These are phyloP conservation scores for Oncorhynchus kisutch DNA, from an alignment of 2,113 vertebrate genomes.

Conservation along the genomic window DNA sequence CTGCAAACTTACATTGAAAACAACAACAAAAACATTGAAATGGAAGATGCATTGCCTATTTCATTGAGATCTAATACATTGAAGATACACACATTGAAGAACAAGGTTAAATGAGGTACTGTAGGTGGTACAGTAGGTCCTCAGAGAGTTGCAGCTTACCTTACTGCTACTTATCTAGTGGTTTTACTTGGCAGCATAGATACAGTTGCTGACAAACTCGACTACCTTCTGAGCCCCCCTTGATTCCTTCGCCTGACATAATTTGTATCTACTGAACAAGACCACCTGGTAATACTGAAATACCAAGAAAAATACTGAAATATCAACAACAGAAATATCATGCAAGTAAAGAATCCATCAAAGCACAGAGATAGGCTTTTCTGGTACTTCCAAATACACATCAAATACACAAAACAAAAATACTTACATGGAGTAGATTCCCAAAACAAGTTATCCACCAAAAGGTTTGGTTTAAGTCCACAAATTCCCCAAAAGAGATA, in stretches of 20 bases:
- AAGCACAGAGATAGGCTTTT: background rate
- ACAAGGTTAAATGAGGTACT: background rate
- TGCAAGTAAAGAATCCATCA: background rate
- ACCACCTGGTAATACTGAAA: background rate
- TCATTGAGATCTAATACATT: background rate
- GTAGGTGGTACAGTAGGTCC: background rate
- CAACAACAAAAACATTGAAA: too few species aligned
- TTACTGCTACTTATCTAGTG: background rate
- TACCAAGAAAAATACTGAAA: background rate
- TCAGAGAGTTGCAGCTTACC: background rate
- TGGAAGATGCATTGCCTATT: background rate
- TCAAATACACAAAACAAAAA: background rate
- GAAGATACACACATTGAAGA: too few species aligned
- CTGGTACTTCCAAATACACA: background rate
- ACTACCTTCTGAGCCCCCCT: background rate
- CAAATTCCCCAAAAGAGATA: background rate
- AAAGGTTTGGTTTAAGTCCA: constrained; percentile 2
- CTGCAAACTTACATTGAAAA: too few species aligned
- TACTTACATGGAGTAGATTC: constrained; percentile 52
- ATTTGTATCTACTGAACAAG: background rate
- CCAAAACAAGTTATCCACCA: constrained; percentile 38
- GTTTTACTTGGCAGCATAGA: background rate
- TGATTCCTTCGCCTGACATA: background rate
- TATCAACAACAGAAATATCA: too few species aligned
- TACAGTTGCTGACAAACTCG: constrained; percentile 7